Base-by-base conservation (phyloP, 2,888 invertebrate genomes). In the Pseudococcus viburni region DNA sequence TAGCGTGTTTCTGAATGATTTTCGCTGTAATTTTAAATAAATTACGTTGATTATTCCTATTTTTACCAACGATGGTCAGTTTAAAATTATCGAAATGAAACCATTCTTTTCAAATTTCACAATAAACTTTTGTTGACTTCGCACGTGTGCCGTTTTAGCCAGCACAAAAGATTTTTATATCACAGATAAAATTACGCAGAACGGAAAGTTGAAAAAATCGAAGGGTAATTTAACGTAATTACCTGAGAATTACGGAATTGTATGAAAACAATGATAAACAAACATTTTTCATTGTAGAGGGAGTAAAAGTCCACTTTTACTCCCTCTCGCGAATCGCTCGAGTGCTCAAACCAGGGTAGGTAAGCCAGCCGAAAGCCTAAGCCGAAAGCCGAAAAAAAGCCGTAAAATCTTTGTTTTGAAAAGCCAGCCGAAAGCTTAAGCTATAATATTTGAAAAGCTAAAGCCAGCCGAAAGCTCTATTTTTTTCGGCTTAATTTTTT, bases 11-110 rank as follows among this genome's bases (percentile, higher is more conserved):
- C 17, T 33, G 39, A 17, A 1, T 26, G 73, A 26, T 33, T 33
- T 33, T 73, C 4, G 33, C 73, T 73, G 73, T 19, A 73, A 73
- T 39, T 42, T 26, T 33, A 73, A 73, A 73, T 33, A 73, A 59
- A 73, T 73, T 73, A 33, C 73, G 39, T 6, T 73, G 9, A 73
- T 73, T 73, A 73, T 73, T 73, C 33, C 17, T 15, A n/a, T 15
- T 73, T 73, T 39, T 73, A 33, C 39, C 0, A 6, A 15, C 15
- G 33, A 39, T 17, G 17, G 33, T 12, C 64, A 59, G n/a, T 19
- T 59, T 8, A n/a, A 22, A 64, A 64, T 64, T 64, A 6, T 17
- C 15, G 55, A 64, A 64, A 64, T 15, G 73, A 73, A 73, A 73
- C 33, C 33, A 73, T 33, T 73, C 33, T 73, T 33, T 33, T 6